Conservation (phyloP, 2,113 vertebrate genomes). For the Alligator mississippiensis region DNA sequence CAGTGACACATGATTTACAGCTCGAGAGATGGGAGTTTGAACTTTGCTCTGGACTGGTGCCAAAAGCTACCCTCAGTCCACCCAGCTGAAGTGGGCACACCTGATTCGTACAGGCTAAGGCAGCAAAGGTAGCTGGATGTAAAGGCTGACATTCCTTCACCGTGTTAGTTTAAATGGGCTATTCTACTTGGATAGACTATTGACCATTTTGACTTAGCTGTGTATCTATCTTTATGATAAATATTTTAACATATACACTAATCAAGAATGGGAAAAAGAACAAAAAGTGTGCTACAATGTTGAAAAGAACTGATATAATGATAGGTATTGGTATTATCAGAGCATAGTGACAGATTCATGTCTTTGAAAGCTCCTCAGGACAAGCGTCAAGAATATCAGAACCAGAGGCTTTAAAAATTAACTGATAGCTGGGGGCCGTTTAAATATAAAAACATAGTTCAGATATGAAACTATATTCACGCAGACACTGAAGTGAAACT, state of each 20-base stretch:
- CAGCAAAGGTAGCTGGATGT: no score
- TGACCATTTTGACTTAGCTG: no score
- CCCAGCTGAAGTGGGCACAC: no score
- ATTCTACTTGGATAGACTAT: no score
- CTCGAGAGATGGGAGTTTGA: no score
- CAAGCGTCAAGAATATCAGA: background rate
- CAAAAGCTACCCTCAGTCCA: no score
- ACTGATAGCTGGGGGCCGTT: background rate
- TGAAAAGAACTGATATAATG: background rate
- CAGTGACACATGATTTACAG: no score
- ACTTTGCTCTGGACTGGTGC: no score
- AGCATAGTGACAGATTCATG: background rate
- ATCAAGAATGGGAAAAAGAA: background rate
- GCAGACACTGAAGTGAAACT: background rate
- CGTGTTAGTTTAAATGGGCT: no score
- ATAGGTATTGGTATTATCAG: background rate
- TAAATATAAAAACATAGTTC: background rate
- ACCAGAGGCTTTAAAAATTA: conserved; percentile 6
- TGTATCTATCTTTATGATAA: background rate
- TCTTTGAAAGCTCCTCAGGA: background rate
- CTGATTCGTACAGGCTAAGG: no score
- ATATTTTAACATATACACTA: background rate
- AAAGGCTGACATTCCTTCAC: no score
- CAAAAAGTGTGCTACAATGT: background rate
- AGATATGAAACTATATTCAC: background rate